Conservation (phyloP, 1,140 invertebrate species). For the Liolophura sinensis region DNA sequence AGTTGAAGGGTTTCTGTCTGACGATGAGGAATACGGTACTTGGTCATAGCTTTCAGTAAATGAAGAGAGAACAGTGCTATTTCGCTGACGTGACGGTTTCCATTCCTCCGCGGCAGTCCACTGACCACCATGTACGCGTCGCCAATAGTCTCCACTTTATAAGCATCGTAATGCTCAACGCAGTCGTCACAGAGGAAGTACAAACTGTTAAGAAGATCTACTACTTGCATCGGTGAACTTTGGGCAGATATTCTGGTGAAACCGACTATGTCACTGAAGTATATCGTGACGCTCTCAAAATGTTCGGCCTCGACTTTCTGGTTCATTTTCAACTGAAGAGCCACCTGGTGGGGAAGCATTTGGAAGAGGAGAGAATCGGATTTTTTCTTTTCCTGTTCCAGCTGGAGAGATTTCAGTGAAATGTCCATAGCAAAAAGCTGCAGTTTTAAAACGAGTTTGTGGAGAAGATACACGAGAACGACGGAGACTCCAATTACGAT, state of each 20-base stretch:
- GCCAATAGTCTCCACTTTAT: slow-evolving; percentile 64
- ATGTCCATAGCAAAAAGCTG: too few species aligned
- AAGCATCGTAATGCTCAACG: slow-evolving; percentile 86
- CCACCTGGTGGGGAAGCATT: slow-evolving; percentile 16
- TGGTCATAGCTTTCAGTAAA: slow-evolving; percentile 60
- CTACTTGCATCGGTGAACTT: slow-evolving; percentile 83
- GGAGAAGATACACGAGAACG: slow-evolving; percentile 17
- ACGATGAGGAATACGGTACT: slow-evolving; percentile 64
- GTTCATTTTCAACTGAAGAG: slow-evolving; percentile 9
- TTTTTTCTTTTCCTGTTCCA: too few species aligned
- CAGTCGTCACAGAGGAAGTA: slow-evolving; percentile 88
- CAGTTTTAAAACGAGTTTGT: slow-evolving; percentile 6
- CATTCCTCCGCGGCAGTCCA: slow-evolving; percentile 38
- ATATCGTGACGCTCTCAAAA: slow-evolving; percentile 40
- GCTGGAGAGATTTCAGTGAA: too few species aligned
- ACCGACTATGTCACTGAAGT: slow-evolving; percentile 79
- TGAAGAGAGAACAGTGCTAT: slow-evolving; percentile 67
- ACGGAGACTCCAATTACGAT: slow-evolving; percentile 20
- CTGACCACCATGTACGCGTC: slow-evolving; percentile 75
- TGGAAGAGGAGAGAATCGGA: neutral
- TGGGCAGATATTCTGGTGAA: slow-evolving; percentile 76
- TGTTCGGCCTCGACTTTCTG: slow-evolving; percentile 3
- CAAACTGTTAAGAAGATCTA: slow-evolving; percentile 56
- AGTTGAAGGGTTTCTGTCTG: slow-evolving; percentile 27
- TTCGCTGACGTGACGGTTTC: slow-evolving; percentile 62